Base-by-base conservation (phyloP, 1,140 invertebrate genomes). In the Trinorchestia longiramus region DNA sequence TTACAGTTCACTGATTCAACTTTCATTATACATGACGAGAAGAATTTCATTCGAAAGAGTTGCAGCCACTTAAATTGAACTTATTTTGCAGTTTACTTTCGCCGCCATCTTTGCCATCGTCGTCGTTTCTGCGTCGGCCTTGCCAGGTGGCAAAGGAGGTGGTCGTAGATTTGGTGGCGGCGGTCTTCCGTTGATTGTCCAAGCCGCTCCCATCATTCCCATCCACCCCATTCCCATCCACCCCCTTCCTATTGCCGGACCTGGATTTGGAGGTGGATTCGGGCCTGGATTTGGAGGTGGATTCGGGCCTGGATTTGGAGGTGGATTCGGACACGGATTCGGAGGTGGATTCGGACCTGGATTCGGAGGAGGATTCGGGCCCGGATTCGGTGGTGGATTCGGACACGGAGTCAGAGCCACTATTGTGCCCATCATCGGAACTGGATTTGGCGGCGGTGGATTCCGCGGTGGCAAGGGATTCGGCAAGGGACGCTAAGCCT, bases 161-260 rank as follows among this genome's bases (percentile, higher is more conserved):
- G 43, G 43, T 40, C 15, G 92, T 36, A 15, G 43, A 23, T 94
- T 94, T 44, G 43, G 43, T 36, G 90, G 90, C 43, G 41, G 41
- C 28, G 41, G 41, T 91, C 88, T n/a, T n/a, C n/a, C 88, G 11
- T 28, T 91, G 88, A 91, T 91, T 42, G 3, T 91, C 88, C 88
- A 91, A 23, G 88, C 88, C 36, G 88, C 88, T 42, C 88, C 88
- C 88, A 91, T 91, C 41, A 36, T 44, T 11, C 88, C 88, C 41
- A 91, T 91, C 88, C 88, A 91, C 41, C 19, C 88, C 41, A 3
- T 91, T 4, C 88, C 88, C 87, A 91, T 91, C 88, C 88, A 91
- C 28, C 88, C 88, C 11, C 41, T 91, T 42, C 88, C 88, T 91
- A 23, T 91, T 3, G 43, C 43, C 41, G 88, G 88, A 43, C 88